phyloP scores from a whole-genome alignment of 2,113 vertebrate genomes.

The Stigmatopora nigra region DNA sequence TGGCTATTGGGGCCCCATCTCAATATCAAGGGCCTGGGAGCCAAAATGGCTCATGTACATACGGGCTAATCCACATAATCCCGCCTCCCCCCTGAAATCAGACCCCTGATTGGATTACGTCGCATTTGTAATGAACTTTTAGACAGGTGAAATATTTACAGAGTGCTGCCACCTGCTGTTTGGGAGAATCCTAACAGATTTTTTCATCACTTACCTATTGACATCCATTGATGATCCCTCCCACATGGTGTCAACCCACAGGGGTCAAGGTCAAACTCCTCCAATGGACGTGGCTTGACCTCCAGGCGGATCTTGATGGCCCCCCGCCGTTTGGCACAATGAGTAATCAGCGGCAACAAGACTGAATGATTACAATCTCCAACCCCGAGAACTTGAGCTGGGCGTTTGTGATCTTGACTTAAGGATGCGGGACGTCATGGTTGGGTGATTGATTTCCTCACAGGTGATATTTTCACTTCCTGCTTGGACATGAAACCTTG shows the following conservation, averaged over 20 bases:
- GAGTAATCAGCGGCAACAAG: conserved; percentile 55
- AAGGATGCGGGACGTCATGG: not conserved
- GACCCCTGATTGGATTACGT: conserved; percentile 58
- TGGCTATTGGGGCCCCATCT: not conserved
- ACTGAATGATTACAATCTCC: conserved; percentile 52
- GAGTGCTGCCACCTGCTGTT: conserved; percentile 3
- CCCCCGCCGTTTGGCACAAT: conserved; percentile 54
- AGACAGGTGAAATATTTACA: not conserved
- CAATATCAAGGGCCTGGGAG: conserved; percentile 1
- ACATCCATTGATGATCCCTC: no score
- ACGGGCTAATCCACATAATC: conserved; percentile 50
- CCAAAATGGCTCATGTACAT: conserved; percentile 15
- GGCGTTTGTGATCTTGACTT: not conserved
- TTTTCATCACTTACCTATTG: no score
- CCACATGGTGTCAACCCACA: not conserved
- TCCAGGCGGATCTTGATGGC: conserved; percentile 42
- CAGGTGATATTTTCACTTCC: not conserved
- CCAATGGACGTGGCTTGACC: conserved; percentile 45
- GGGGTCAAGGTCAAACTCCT: conserved; percentile 26
- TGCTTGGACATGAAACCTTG: not conserved
- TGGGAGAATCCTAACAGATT: not conserved
- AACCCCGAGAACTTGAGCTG: conserved; percentile 16
- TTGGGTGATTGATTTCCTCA: not conserved
- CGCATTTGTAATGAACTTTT: not conserved
- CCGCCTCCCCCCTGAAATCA: conserved; percentile 45